Conservation (phyloP, 23 tunicate genomes). For the Ciona savignyi region DNA sequence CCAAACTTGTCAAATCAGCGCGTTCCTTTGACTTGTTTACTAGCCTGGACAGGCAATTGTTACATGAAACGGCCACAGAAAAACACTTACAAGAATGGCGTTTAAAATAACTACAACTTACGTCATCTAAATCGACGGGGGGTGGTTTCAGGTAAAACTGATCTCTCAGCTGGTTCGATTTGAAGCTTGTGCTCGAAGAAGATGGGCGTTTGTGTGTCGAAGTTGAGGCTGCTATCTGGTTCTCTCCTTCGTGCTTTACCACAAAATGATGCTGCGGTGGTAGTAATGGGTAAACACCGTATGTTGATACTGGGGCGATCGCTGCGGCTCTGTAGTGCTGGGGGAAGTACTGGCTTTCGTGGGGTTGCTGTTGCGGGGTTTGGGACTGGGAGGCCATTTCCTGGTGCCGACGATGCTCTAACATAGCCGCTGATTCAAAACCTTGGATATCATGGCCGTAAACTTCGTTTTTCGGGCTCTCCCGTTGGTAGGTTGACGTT, state of each 20-base stretch:
- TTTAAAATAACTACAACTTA: conserved; percentile 14
- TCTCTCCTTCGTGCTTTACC: conserved; percentile 14
- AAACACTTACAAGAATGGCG: background rate
- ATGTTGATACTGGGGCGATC: conserved; percentile 10
- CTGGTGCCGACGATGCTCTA: background rate
- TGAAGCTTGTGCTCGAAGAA: conserved; percentile 1
- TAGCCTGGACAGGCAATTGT: background rate
- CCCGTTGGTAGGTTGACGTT: conserved; percentile 2
- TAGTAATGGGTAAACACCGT: conserved; percentile 33
- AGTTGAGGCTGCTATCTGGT: background rate
- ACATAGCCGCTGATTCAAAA: background rate
- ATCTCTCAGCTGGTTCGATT: conserved; percentile 5
- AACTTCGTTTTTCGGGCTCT: background rate
- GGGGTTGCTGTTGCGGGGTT: conserved; percentile 3
- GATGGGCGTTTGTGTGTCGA: conserved; percentile 16
- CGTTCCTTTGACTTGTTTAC: background rate
- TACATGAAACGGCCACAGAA: background rate
- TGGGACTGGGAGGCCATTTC: background rate
- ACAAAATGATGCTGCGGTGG: conserved; percentile 1
- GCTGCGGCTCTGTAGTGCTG: background rate
- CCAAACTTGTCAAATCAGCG: background rate
- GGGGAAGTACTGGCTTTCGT: background rate
- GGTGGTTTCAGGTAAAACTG: conserved; percentile 34
- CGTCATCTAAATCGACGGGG: conserved; percentile 48
- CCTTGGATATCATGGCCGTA: background rate